Evolutionary conservation across 2,888 invertebrate species (phyloP).

Genomic region (Drosophila phalerata): DNA sequence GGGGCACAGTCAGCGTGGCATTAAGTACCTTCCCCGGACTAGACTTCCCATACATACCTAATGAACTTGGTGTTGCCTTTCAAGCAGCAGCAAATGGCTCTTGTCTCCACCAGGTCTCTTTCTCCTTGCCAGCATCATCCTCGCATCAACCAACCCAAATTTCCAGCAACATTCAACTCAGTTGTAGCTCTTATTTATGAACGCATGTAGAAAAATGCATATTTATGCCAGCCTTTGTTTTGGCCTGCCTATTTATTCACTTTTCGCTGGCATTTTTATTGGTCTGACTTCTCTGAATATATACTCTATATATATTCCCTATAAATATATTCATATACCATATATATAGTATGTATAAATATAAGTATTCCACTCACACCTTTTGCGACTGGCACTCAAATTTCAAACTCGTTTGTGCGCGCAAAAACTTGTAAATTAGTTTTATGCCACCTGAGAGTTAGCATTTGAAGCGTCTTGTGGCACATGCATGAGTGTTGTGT

Average conservation of each 20-base stretch:
- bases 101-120: constrained; percentile 11
- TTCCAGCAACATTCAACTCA: neutral
- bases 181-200: constrained; percentile 57
- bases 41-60: constrained; percentile 71
- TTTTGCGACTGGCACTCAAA: constrained; percentile 30
- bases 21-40: constrained; percentile 52
- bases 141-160: no score
- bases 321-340: neutral
- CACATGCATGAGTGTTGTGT: constrained; percentile 11
- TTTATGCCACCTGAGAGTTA: constrained; percentile 59
- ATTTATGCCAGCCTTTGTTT: constrained; percentile 65
- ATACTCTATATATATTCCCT: constrained; percentile 4
- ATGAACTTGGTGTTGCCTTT: constrained; percentile 68
- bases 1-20: constrained; percentile 51
- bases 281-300: constrained; percentile 29
- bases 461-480: constrained; percentile 26
- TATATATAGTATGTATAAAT: neutral
- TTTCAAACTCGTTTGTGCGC: constrained; percentile 44
- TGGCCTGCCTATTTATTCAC: constrained; percentile 55
- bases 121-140: neutral
- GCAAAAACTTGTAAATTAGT: constrained; percentile 64
- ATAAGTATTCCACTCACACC: constrained; percentile 34
- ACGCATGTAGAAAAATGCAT: constrained; percentile 68
- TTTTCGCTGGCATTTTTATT: constrained; percentile 65
- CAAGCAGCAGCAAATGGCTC: constrained; percentile 43